Evolutionary conservation across 30 jellyfish, hydroid and myxozoan species (phyloP), one percentile per base, ranked within the genome.

Genomic region (Catostylus mosaicus): DNA sequence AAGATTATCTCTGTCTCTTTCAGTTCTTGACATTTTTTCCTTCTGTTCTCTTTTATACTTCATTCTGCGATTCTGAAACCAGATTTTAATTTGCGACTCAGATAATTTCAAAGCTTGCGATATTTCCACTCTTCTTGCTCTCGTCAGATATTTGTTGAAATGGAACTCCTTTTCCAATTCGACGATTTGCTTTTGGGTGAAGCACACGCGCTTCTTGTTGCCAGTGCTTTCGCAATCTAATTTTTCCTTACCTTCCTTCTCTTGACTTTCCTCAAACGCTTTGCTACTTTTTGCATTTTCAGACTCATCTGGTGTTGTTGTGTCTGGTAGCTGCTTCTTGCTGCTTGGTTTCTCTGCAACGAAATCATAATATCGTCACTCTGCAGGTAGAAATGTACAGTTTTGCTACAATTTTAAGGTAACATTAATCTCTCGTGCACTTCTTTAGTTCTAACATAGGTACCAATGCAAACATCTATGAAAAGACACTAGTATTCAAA

Each of bases 121-220:
- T 0, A 90, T 82, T 51, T 90, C 97, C 26, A 90, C 94, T 19
- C 97, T 78, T 40, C 97, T 73, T 46, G 89, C 34, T 74, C 97
- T 47, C 20, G 97, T 90, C 48, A 90, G 63, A 51, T 90, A 90
- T 57, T 90, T 90, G 57, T 77, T 83, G 80, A 30, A 78, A 73
- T 83, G 96, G 59, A 90, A 90, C 77, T 94, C 99, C 61, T 94
- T 94, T 57, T 94, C 99, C 10, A 94, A 85, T 80, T 94, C 99
- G 59, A 94, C 96, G 61, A 92, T 87, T 62, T 92, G 96, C 65
- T 88, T 86, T 34, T 92, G 98, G 16, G 97, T 83, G 92, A 92
- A 92, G 56, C 97, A 92, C 29, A 87, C 89, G 18, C 98, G 90
- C 29, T 87, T 92, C 79, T 88, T 92, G 73, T 74, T 64, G 23